Base-by-base conservation (phyloP, 30 jellyfish, hydroid and myxozoan genomes). In the Aurelia sp. region DNA sequence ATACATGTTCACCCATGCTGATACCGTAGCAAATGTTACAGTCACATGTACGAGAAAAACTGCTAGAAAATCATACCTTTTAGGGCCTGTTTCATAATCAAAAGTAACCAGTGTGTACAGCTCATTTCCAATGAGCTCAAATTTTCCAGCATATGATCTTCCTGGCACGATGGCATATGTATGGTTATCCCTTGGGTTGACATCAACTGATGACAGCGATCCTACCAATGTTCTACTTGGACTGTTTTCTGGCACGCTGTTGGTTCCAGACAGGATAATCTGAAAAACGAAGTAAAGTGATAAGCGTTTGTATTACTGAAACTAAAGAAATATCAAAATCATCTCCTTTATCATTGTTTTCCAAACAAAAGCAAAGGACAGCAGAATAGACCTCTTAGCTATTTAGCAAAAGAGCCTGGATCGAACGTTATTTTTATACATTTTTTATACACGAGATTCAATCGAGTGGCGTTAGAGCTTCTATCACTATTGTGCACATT, bases 21-120 rank as follows among this genome's bases (percentile, higher is more conserved):
- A n/a, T 0, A 19, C 4, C 0, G 20, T 0, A 21, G 21, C 4
- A 61, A 61, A n/a, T n/a, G 12, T 23, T 0, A 19, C 69, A 59
- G 27, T n/a, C 10, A 59, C 13, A 6, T 2, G 27, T 6, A 7
- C 71, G 20, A 11, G 27, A n/a, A 61, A 18, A n/a, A n/a, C 2
- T n/a, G 20, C 35, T 31, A 31, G 50, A 30, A 68, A 55, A 51
- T 30, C 89, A 51, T 76, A 91, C 97, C 90, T 91, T 79, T 78
- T 83, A 63, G 92, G 79, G 20, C 50, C 95, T 19, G 88, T 68
- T 89, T 93, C 98, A 79, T 52, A 93, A 73, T 93, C 89, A 76
- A 93, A 88, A 44, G 84, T 11, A 71, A 59, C 86, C 83, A 71
- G 72, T 22, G 98, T 76, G 11, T 66, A 55, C 62, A 93, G 74